Evolutionary conservation across 2,888 invertebrate genomes (phyloP).

Genomic region (Gnatocerus cornutus): DNA sequence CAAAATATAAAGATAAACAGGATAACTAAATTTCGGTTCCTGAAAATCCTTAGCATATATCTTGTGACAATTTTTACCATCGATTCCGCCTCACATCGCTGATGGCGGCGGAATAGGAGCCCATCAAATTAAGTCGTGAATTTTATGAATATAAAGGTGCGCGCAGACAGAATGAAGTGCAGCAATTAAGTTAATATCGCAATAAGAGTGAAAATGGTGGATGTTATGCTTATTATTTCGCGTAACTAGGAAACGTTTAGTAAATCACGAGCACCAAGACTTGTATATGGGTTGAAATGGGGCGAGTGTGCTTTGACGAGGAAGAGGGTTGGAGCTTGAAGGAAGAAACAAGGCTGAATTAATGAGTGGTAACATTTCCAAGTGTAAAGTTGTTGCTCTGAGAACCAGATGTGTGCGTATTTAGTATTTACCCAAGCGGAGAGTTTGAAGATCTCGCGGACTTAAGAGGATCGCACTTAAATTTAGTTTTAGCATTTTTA

Average conservation of each 20-base stretch:
- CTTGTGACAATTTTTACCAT: background rate
- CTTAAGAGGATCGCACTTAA: constrained; percentile 62
- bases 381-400: constrained; percentile 65
- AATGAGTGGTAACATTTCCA: constrained; percentile 66
- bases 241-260: constrained; percentile 57
- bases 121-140: constrained; percentile 13
- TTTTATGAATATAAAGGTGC: constrained; percentile 38
- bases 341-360: constrained; percentile 63
- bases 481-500: constrained; percentile 57
- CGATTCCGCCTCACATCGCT: background rate
- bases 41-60: constrained; percentile 1
- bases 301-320: constrained; percentile 60
- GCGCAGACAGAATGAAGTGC: constrained; percentile 42
- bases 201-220: constrained; percentile 47
- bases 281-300: constrained; percentile 57
- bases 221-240: constrained; percentile 50
- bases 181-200: constrained; percentile 50
- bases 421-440: constrained; percentile 62
- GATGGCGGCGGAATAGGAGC: background rate
- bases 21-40: background rate
- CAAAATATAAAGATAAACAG: constrained; percentile 13
- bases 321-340: constrained; percentile 47
- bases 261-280: constrained; percentile 57
- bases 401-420: constrained; percentile 64
- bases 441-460: constrained; percentile 60